Evolutionary conservation across 2,113 vertebrate genomes (phyloP).

Genomic region (Neopipo cinnamomea): DNA sequence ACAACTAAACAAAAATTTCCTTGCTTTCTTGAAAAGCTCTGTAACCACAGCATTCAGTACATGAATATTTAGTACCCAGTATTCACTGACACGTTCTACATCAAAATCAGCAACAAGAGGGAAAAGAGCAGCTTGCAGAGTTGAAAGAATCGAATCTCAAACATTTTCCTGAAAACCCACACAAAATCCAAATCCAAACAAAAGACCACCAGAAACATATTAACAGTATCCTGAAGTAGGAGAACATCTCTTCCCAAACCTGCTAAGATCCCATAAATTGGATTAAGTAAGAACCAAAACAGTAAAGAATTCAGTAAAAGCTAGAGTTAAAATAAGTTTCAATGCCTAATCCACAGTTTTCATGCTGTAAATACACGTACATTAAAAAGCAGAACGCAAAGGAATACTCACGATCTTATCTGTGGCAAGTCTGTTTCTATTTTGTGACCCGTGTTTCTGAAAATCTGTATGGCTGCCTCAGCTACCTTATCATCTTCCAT

Average conservation of each 20-base stretch:
- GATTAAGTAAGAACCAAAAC: neutral
- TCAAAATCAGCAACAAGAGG: neutral
- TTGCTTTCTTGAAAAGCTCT: neutral
- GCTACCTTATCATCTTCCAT: conserved; percentile 99
- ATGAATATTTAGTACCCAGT: neutral
- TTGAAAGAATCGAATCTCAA: neutral
- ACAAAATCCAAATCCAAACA: neutral
- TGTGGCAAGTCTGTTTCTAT: conserved; percentile 96
- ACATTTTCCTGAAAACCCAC: neutral
- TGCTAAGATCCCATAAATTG: neutral
- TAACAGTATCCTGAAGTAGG: neutral
- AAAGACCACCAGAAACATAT: neutral
- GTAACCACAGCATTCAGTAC: neutral
- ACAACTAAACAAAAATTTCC: neutral
- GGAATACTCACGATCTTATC: conserved; percentile 91
- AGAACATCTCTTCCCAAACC: neutral
- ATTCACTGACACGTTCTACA: neutral
- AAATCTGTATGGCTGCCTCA: conserved; percentile 98
- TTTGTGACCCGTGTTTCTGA: conserved; percentile 98
- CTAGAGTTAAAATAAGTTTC: neutral
- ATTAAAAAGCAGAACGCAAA: neutral
- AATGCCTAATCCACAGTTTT: neutral
- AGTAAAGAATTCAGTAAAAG: neutral
- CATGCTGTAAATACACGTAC: neutral
- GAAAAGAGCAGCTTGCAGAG: neutral